Evolutionary conservation across 2,888 invertebrate species (phyloP), one percentile per base, ranked within the genome.

Genomic region (Drosophila nr. perissopoda): DNA sequence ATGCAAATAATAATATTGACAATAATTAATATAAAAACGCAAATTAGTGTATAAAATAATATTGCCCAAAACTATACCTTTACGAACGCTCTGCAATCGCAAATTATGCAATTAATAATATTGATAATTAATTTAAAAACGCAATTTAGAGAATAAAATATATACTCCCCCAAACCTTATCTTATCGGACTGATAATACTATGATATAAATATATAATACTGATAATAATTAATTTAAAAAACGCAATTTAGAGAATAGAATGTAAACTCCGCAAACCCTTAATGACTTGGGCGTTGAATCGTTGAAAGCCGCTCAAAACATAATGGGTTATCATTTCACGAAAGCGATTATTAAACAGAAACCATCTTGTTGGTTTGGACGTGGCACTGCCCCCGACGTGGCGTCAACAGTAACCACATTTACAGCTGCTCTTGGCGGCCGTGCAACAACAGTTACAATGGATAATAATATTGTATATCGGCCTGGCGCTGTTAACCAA

Each of bases 281-380:
- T 88, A 81, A 88, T 88, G 83, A 69, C 72, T 81, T 68, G 71
- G 72, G 77, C 86, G 77, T 70, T 74, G 74, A 69, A 74, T 86
- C 86, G 81, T 82, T 42, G 53, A 31, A 79, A 58, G 58, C 48
- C 56, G 49, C 66, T 72, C 70, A 40, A 67, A 59, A 31, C 62
- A 65, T 64, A 70, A 78, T 73, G 74, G 54, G 25, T 70, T 74
- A 74, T 78, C 70, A 70, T 67, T 33, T 67, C 38, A 48, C 60
- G 74, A 60, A 63, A 67, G 64, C 65, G 75, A 74, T 76, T 77
- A 76, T 51, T 57, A 49, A 8, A 46, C 25, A 27, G 27, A 46
- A 58, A 61, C 46, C 13, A 49, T 13, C 49, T 60, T 53, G 38
- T 62, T 31, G 31, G 31, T 0, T 61, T 65, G 61, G 76, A 46